phyloP scores from a whole-genome alignment of 2,888 invertebrate genomes.

The Meloe dianella region DNA sequence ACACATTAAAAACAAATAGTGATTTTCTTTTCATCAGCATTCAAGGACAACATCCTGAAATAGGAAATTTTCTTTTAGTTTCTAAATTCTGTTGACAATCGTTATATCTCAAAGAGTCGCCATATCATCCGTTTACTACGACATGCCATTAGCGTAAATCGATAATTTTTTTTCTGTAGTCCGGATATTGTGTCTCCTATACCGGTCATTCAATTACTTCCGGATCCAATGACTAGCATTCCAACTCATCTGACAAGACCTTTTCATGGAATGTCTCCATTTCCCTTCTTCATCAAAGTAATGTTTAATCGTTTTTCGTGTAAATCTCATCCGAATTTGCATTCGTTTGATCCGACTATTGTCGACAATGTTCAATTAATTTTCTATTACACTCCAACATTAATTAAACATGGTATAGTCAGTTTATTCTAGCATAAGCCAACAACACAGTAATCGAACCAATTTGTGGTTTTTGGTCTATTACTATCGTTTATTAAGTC shows the following conservation, averaged over 20 bases:
- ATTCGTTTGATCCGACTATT: neutral
- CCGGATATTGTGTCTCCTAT: constrained; percentile 26
- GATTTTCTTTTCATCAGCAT: neutral
- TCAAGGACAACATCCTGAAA: neutral
- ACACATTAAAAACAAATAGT: neutral
- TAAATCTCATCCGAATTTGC: neutral
- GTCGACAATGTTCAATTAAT: too few species aligned
- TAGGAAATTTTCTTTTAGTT: neutral
- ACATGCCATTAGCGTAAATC: neutral
- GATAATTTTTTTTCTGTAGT: neutral
- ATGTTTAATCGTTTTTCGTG: neutral
- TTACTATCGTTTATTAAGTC: too few species aligned
- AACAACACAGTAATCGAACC: too few species aligned
- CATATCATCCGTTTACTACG: neutral
- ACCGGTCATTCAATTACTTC: constrained; percentile 35
- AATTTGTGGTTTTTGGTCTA: too few species aligned
- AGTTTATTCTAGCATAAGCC: too few species aligned
- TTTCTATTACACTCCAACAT: too few species aligned
- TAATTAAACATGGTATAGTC: too few species aligned
- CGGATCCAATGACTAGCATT: constrained; percentile 33
- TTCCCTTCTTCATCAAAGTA: neutral
- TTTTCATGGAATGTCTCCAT: neutral
- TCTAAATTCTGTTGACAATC: neutral
- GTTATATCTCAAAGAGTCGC: neutral
- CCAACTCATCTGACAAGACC: constrained; percentile 11